phyloP scores from a whole-genome alignment of 2,797 vertebrate genomes.

The Hylomyscus alleni region DNA sequence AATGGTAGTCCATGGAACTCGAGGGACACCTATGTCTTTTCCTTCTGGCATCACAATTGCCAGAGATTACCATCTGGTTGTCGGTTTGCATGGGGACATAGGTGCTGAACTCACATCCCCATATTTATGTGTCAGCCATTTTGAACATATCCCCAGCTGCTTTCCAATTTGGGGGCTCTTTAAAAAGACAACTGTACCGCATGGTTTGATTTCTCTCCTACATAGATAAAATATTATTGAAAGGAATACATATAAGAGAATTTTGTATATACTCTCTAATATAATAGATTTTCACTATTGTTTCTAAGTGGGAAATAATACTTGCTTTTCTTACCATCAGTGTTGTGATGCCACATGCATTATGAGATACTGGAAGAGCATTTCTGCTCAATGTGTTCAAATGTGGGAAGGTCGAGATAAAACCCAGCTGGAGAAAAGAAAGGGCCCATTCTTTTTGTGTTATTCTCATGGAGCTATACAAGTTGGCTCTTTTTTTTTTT shows the following conservation, averaged over 20 bases:
- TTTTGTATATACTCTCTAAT: neutral
- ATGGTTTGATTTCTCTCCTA: neutral
- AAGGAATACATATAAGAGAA: neutral
- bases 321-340: neutral
- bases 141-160: neutral
- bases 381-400: constrained; percentile 13
- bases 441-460: neutral
- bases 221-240: neutral
- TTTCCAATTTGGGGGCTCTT: neutral
- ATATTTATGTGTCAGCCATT: neutral
- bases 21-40: neutral
- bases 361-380: neutral
- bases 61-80: neutral
- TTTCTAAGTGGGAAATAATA: neutral
- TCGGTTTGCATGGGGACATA: neutral
- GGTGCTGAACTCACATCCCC: neutral
- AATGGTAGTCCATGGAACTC: neutral
- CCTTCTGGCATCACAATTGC: neutral
- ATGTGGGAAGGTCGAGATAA: neutral
- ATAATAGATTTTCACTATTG: neutral
- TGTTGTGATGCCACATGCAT: neutral
- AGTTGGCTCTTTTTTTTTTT: neutral
- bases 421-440: constrained; percentile 22
- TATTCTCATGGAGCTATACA: constrained; percentile 41
- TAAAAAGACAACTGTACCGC: neutral